Conservation (phyloP, 2,888 invertebrate species). For the Thereva unica region DNA sequence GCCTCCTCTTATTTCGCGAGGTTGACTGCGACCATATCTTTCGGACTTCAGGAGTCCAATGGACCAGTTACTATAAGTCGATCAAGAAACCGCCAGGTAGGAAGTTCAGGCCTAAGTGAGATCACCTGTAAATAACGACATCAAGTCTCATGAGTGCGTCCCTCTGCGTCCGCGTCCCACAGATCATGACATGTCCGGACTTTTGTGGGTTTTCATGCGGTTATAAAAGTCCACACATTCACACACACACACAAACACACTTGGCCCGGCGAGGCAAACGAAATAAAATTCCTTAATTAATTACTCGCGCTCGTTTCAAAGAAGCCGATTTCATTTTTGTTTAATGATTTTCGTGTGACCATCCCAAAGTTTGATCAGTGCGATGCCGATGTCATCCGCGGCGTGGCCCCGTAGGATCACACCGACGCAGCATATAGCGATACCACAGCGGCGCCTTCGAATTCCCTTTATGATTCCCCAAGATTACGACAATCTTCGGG, state of each 20-base stretch:
- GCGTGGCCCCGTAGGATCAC: slow-evolving; percentile 32
- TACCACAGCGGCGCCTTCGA: slow-evolving; percentile 39
- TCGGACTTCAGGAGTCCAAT: slow-evolving; percentile 3
- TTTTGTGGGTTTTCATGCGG: slow-evolving; percentile 21
- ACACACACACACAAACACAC: slow-evolving; percentile 15
- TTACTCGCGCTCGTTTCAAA: slow-evolving; percentile 40
- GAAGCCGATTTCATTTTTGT: slow-evolving; percentile 38
- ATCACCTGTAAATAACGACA: slow-evolving; percentile 19
- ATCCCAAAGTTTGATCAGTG: slow-evolving; percentile 37
- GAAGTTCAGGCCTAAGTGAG: slow-evolving; percentile 14
- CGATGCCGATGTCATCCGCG: slow-evolving; percentile 24
- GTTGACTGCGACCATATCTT: not conserved
- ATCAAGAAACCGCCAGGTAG: slow-evolving; percentile 1
- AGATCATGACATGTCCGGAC: not conserved
- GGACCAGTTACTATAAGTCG: not conserved
- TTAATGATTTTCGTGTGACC: slow-evolving; percentile 41
- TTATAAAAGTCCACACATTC: slow-evolving; percentile 5
- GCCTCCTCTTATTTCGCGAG: slow-evolving; percentile 32
- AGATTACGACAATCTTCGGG: slow-evolving; percentile 30
- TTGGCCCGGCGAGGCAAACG: slow-evolving; percentile 11
- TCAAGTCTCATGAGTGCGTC: slow-evolving; percentile 6
- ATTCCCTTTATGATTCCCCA: slow-evolving; percentile 39
- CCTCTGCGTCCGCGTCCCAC: slow-evolving; percentile 3
- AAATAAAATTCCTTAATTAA: slow-evolving; percentile 43
- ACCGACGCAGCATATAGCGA: slow-evolving; percentile 23